A percentile compares a stretch with the other conserved stretches of the same genome.
Conservation (phyloP, 2,113 vertebrate species). For the Poeciliopsis retropinna region DNA sequence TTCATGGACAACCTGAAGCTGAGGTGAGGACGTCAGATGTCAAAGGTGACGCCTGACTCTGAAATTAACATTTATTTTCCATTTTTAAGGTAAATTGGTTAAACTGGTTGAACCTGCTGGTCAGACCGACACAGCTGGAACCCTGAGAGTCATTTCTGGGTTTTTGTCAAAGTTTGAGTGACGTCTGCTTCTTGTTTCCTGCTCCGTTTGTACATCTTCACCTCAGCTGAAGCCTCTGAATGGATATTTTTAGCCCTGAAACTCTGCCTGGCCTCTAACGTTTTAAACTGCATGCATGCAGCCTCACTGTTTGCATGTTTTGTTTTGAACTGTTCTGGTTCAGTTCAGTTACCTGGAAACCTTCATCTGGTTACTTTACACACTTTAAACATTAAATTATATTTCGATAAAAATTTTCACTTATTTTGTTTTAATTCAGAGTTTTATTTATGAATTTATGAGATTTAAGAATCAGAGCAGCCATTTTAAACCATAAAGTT, state of each 20-base stretch:
- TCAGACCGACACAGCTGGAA: not conserved
- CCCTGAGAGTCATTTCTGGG: not conserved
- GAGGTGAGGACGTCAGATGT: slow-evolving; percentile 80
- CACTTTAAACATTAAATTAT: no score
- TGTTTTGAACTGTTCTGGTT: not conserved
- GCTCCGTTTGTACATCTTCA: slow-evolving; percentile 4
- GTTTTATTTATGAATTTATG: no score
- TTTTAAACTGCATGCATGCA: not conserved
- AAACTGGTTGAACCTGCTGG: not conserved
- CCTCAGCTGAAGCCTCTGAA: not conserved
- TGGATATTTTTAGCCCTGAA: not conserved
- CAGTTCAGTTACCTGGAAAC: not conserved
- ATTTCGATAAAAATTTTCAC: no score
- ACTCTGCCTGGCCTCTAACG: not conserved
- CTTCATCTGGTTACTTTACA: not conserved
- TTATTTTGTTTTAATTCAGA: not conserved
- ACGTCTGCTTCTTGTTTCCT: slow-evolving; percentile 27
- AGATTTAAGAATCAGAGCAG: no score
- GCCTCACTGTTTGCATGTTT: not conserved
- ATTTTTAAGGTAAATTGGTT: not conserved
- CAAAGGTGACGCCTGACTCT: not conserved
- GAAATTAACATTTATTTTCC: not conserved
- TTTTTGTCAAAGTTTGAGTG: slow-evolving; percentile 4
- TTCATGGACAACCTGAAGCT: slow-evolving; percentile 91
- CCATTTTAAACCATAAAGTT: not conserved